Base-by-base conservation (phyloP, 2,888 invertebrate genomes). In the Epistrophe eligans region DNA sequence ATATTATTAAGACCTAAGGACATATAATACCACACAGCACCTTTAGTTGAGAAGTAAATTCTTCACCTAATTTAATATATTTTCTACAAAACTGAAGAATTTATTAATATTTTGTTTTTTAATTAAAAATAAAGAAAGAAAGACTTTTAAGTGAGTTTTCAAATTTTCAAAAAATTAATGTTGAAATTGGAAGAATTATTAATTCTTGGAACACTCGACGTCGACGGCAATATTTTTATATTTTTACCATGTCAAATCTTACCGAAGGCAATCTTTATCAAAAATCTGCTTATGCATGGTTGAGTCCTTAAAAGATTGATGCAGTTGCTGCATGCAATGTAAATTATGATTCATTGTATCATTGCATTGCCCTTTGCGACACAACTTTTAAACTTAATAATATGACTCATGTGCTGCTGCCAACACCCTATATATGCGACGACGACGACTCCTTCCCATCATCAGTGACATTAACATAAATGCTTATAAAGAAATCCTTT, bases 321-420 rank as follows among this genome's bases (percentile, higher is more conserved):
- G 55, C 70, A 55, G n/a, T 40, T 10, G 15, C 28, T 38, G 40
- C 70, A 55, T 70, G 70, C 70, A 70, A 70, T 70, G n/a, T n/a
- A 43, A 70, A 55, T 62, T 70, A 70, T 70, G 70, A 70, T 70
- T 70, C 70, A 70, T 66, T 55, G 50, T 50, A 50, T 50, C 50
- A 24, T 24, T 2, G 1, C 24, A 67, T 50, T 50, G 70, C 28
- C 55, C 40, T 70, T 55, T 40, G 40, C 40, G 17, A 55, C 55
- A 40, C 6, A 70, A 70, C 28, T 48, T 32, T 67, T 38, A 50
- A 17, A 17, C n/a, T 35, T 8, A 40, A 15, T n/a, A 43, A 13
- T n/a, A 28, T 70, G 70, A 70, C 70, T 70, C 70, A 70, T 17
- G 11, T 45, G 17, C 35, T 24, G 40, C 38, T 40, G 40, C 38